These are phyloP conservation scores for Virgularia gustaviana DNA, from an alignment of 92 coral and sea anemone species.

Conservation along the genomic window DNA sequence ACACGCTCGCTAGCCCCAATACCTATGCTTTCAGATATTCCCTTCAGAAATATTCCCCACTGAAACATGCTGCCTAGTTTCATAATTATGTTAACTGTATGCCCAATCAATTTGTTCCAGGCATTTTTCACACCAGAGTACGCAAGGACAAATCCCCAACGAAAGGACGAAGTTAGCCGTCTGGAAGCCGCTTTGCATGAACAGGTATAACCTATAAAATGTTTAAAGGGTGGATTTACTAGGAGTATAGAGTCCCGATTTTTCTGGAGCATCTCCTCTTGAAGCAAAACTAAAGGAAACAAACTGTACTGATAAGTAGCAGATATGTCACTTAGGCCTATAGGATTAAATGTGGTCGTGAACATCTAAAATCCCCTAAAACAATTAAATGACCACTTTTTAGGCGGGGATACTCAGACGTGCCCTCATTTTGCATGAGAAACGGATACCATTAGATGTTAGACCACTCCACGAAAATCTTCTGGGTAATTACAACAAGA, in stretches of 20 bases:
- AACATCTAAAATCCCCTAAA: no score
- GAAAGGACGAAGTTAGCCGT: conserved; percentile 53
- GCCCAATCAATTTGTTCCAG: conserved; percentile 31
- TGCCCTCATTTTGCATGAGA: conserved; percentile 75
- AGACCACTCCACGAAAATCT: conserved; percentile 86
- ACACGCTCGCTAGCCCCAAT: no score
- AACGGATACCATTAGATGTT: conserved; percentile 57
- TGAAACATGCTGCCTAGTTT: neutral
- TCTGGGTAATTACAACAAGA: conserved; percentile 68
- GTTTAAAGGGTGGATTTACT: neutral
- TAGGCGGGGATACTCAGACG: conserved; percentile 68
- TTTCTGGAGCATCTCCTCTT: neutral
- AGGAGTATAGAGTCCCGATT: no score
- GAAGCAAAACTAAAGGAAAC: no score
- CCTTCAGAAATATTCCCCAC: neutral
- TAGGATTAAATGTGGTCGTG: neutral
- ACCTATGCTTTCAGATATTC: neutral
- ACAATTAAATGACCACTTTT: neutral
- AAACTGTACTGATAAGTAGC: no score
- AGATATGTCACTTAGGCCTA: no score
- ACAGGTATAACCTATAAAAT: conserved; percentile 57
- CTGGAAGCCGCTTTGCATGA: conserved; percentile 63
- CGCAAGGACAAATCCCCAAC: conserved; percentile 66
- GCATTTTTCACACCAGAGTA: conserved; percentile 79
- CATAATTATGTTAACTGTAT: neutral